phyloP scores from a whole-genome alignment of 2,113 vertebrate species.

The Dasyornis broadbenti region DNA sequence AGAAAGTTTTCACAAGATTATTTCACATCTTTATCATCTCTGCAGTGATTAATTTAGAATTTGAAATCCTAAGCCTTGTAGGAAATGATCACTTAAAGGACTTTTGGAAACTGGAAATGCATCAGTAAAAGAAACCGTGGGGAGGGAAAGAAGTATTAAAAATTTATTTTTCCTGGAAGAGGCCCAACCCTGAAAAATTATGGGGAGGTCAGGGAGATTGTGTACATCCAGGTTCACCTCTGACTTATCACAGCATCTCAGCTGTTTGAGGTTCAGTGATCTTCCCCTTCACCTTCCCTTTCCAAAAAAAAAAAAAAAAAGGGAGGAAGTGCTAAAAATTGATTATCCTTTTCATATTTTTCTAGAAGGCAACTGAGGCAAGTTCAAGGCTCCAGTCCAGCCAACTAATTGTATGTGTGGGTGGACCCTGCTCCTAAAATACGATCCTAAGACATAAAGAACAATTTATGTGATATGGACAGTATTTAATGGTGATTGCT shows the following conservation, averaged over 20 bases:
- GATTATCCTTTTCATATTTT: constrained; percentile 13
- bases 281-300: not conserved
- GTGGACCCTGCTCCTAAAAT: not conserved
- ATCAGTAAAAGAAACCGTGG: not conserved
- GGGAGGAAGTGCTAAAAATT: not conserved
- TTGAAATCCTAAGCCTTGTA: not conserved
- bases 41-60: not conserved
- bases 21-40: not conserved
- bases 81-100: constrained; percentile 2
- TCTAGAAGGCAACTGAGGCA: not conserved
- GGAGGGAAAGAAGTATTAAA: not conserved
- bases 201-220: not conserved
- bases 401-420: not conserved
- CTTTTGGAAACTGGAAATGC: not conserved
- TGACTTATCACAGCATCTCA: not conserved
- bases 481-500: not conserved
- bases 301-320: not conserved
- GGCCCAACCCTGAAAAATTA: not conserved
- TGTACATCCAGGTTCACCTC: not conserved
- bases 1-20: not conserved
- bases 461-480: not conserved
- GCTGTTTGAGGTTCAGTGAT: not conserved
- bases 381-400: not conserved
- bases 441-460: not conserved
- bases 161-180: not conserved